phyloP scores from a whole-genome alignment of 1,140 invertebrate species.

The Neoseiulus cucumeris region DNA sequence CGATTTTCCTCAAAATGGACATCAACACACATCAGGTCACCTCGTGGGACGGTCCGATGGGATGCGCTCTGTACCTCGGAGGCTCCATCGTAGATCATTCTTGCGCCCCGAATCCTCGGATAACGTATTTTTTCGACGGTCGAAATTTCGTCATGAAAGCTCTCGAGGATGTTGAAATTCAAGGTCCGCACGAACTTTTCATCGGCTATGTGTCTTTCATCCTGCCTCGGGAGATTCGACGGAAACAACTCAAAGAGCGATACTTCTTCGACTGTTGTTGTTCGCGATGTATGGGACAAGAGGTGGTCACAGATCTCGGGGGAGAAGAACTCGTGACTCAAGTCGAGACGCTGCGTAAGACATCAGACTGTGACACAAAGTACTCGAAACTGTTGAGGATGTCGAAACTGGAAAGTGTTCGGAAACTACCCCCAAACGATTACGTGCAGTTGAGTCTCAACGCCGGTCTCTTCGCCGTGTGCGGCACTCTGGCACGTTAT shows the following conservation, averaged over 20 bases:
- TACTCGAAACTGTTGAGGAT: background rate
- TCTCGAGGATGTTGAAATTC: background rate
- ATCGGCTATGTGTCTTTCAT: background rate
- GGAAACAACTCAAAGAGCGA: background rate
- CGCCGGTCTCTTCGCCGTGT: background rate
- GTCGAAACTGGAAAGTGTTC: background rate
- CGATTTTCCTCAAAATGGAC: background rate
- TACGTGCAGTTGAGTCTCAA: background rate
- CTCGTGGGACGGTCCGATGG: background rate
- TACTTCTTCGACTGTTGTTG: slow-evolving; percentile 1
- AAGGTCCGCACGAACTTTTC: background rate
- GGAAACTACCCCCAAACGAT: background rate
- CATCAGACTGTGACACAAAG: background rate
- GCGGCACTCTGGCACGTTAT: background rate
- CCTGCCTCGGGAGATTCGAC: background rate
- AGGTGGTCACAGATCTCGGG: background rate
- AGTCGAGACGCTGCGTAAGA: background rate
- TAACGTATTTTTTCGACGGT: background rate
- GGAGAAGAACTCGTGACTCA: background rate
- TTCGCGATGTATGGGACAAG: background rate
- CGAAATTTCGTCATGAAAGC: background rate
- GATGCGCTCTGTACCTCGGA: background rate
- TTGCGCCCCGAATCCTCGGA: background rate
- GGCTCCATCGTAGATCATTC: background rate
- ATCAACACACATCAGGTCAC: slow-evolving; percentile 1